Conservation (phyloP, 2,797 vertebrate genomes). For the Mormyrops boulengeri region DNA sequence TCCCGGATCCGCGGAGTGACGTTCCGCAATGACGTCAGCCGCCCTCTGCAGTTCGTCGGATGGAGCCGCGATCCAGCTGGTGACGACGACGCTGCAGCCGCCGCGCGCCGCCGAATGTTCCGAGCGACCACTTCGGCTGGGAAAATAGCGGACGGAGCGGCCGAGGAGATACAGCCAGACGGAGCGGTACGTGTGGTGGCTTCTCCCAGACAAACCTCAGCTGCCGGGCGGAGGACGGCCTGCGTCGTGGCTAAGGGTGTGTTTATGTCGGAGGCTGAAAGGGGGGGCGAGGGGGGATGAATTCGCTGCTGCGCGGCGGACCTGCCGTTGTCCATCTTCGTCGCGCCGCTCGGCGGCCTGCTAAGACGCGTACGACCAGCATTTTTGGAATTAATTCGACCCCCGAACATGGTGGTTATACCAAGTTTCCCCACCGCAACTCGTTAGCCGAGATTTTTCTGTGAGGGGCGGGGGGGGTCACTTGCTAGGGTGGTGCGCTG, state of each 20-base stretch:
- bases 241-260: neutral
- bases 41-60: neutral
- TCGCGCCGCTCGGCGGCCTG: neutral
- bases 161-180: constrained; percentile 20
- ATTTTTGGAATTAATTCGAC: neutral
- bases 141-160: neutral
- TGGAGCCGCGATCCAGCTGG: neutral
- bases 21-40: constrained; percentile 17
- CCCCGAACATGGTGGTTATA: neutral
- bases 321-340: constrained; percentile 15
- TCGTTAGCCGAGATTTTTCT: neutral
- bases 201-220: neutral
- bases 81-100: constrained; percentile 1
- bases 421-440: neutral
- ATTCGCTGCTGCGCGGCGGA: neutral
- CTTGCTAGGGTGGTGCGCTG: neutral
- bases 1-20: constrained; percentile 1
- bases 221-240: neutral
- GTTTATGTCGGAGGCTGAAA: neutral
- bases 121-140: constrained; percentile 3
- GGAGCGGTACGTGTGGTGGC: constrained; percentile 28
- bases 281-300: neutral
- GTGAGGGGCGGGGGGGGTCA: neutral
- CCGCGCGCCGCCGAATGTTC: constrained; percentile 8
- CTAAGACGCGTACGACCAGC: neutral